Percentiles rank a stretch among this genome's conserved stretches.
phyloP scores from a whole-genome alignment of 1,140 invertebrate species.

The Belonocnema kinseyi region DNA sequence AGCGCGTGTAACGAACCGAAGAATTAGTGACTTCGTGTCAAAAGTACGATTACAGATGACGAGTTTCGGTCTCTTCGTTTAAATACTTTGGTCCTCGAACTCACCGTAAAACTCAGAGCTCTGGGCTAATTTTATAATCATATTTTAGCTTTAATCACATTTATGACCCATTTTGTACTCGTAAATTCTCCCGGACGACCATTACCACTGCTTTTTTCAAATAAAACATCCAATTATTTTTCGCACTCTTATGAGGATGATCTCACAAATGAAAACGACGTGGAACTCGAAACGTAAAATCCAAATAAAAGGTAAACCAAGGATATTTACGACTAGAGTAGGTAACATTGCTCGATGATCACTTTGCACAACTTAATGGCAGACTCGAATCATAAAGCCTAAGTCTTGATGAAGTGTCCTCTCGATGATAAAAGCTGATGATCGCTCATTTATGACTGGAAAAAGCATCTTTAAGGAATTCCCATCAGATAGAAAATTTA shows the following conservation, averaged over 20 bases:
- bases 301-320: background rate
- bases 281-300: background rate
- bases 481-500: background rate
- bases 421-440: background rate
- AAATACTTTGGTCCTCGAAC: conserved; percentile 36
- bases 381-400: background rate
- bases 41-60: conserved; percentile 54
- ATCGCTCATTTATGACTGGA: background rate
- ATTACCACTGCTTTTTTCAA: background rate
- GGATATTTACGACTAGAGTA: no score
- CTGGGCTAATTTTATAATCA: conserved; percentile 71
- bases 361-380: no score
- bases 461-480: background rate
- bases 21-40: conserved; percentile 55
- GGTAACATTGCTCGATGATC: no score
- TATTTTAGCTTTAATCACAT: conserved; percentile 74
- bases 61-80: conserved; percentile 35
- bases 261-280: background rate
- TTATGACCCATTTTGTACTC: conserved; percentile 73
- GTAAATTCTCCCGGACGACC: conserved; percentile 69
- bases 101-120: conserved; percentile 41
- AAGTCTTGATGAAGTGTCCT: background rate
- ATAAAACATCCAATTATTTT: background rate
- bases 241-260: background rate
- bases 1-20: conserved; percentile 48